Percentiles rank a stretch among this genome's conserved stretches.
Evolutionary conservation across 1,140 invertebrate species (phyloP).

Genomic region (Notospermus geniculatus): DNA sequence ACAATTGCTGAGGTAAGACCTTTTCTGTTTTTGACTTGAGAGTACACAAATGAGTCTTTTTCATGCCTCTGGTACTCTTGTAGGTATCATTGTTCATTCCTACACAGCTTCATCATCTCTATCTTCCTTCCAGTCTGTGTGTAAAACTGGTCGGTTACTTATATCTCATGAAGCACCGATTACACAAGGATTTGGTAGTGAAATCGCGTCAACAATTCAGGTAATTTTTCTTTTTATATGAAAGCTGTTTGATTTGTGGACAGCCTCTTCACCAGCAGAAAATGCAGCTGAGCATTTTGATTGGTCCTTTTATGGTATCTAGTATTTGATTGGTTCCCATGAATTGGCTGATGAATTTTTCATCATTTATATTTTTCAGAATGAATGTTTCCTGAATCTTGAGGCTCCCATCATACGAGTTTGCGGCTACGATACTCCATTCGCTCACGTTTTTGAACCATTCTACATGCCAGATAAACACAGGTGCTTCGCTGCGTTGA

Average conservation of each 20-base stretch:
- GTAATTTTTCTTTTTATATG: no score
- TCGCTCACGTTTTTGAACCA: constrained; percentile 92
- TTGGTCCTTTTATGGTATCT: no score
- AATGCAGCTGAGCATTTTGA: no score
- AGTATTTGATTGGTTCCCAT: no score
- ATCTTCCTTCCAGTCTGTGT: constrained; percentile 85
- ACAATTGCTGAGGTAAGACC: constrained; percentile 86
- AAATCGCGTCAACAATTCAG: constrained; percentile 91
- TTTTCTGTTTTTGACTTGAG: no score
- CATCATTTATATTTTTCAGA: constrained; percentile 60
- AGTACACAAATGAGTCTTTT: no score
- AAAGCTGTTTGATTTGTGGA: no score
- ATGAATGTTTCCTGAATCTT: constrained; percentile 90
- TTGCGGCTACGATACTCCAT: constrained; percentile 96
- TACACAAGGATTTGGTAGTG: constrained; percentile 94
- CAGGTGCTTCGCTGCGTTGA: constrained; percentile 81
- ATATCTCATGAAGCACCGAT: constrained; percentile 95
- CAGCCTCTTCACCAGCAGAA: no score
- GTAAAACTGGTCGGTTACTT: constrained; percentile 88
- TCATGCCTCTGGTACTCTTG: no score
- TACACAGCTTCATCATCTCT: no score
- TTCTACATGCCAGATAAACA: constrained; percentile 95
- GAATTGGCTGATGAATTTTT: no score
- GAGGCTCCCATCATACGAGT: constrained; percentile 90
- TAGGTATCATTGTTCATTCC: no score